Base-by-base conservation (phyloP, 1,140 invertebrate genomes). In the Charaxes varanes region DNA sequence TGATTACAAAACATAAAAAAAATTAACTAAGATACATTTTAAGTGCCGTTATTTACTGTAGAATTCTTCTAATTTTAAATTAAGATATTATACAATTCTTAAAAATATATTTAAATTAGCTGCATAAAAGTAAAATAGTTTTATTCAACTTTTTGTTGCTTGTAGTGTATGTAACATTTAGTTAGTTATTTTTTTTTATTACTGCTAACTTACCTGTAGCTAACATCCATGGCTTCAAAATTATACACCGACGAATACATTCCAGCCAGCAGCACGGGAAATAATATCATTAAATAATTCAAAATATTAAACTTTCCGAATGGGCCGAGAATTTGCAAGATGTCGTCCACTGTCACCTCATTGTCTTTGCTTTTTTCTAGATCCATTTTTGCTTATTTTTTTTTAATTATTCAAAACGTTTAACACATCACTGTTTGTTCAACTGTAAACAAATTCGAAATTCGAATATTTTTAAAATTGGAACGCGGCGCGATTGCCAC, bases 211-310 rank as follows among this genome's bases (percentile, higher is more conserved):
- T 32, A 78, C 78, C 73, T 79, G 47, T 82, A 82, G 42, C 61
- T 62, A 2, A 82, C 46, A 62, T 82, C 78, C 71, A 82, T 70
- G 2, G 62, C 60, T 60, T 82, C 78, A 30, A 82, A 82, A 26
- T 82, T 82, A 27, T 74, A 82, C 10, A 82, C 74, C 2, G 78
- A 82, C 1, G 78, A 69, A 26, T 82, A 79, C 64, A 79, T 71
- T 13, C 78, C 78, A n/a, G 67, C 62, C 5, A 79, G 42, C 36
- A 69, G 68, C 8, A 82, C 71, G 22, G 78, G 78, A 14, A 82
- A 62, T 34, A 82, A 57, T 22, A 82, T 78, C 8, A 82, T 47
- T 8, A 69, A 24, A 37, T 62, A 76, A 59, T 65, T 79, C 6
- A 47, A 74, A 30, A 78, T 34, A 58, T 82, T 79, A 33, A 79